Conservation (phyloP, 2,888 invertebrate genomes). For the Harpagoxenus sublaevis region DNA sequence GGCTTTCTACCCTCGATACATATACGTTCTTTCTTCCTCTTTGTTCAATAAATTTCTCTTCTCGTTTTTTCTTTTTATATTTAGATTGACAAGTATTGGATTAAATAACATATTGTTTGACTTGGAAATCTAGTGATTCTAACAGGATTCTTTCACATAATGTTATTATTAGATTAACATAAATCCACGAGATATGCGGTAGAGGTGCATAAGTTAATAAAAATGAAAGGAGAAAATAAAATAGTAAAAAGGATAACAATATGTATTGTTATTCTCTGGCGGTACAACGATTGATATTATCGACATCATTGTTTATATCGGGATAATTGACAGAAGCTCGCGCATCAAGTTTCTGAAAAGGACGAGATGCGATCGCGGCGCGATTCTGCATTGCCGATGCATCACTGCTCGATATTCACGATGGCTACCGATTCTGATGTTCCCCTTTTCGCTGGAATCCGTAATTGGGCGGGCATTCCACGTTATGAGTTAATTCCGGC, state of each 20-base stretch:
- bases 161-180: neutral
- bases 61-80: neutral
- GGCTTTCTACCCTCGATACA: neutral
- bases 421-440: constrained; percentile 51
- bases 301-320: constrained; percentile 17
- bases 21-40: neutral
- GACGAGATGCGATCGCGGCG: constrained; percentile 48
- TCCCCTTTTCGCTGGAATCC: constrained; percentile 60
- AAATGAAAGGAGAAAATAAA: neutral
- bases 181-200: neutral
- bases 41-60: neutral
- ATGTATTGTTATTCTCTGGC: neutral
- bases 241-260: neutral
- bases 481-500: constrained; percentile 84
- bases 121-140: neutral
- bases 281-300: constrained; percentile 20
- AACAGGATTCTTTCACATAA: neutral
- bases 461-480: constrained; percentile 85
- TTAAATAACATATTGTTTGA: neutral
- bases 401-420: constrained; percentile 67
- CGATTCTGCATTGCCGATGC: constrained; percentile 44
- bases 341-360: constrained; percentile 39
- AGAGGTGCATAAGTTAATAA: neutral
- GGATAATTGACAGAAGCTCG: constrained; percentile 46
- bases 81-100: neutral